Percentiles rank a stretch among this genome's conserved stretches.
These are phyloP conservation scores for Coendou prehensilis DNA, from an alignment of 2,797 vertebrate genomes.

Conservation along the genomic window DNA sequence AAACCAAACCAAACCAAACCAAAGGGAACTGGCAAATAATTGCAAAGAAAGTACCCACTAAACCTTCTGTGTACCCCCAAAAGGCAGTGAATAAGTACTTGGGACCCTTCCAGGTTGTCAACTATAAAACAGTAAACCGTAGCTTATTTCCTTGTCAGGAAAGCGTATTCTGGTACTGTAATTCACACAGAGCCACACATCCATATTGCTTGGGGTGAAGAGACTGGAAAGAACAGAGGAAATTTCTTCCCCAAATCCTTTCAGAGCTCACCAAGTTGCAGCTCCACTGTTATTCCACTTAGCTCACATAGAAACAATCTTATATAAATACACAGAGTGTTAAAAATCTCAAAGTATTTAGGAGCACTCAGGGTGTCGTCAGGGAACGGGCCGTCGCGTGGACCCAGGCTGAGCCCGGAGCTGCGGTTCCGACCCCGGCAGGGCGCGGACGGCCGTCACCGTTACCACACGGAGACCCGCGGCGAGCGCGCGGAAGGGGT, in stretches of 20 bases:
- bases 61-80: neutral
- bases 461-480: no score
- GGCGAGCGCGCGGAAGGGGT: no score
- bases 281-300: conserved; percentile 31
- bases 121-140: conserved; percentile 80
- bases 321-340: conserved; percentile 66
- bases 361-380: neutral
- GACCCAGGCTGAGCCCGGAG: neutral
- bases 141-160: conserved; percentile 55
- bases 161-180: conserved; percentile 72
- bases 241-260: conserved; percentile 48
- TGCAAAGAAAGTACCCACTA: conserved; percentile 66
- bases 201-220: conserved; percentile 74
- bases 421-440: neutral
- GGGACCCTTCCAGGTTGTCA: conserved; percentile 60
- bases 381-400: neutral
- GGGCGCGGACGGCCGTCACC: no score
- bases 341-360: conserved; percentile 60
- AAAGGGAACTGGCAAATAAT: conserved; percentile 69
- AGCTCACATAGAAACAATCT: conserved; percentile 68
- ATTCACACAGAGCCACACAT: conserved; percentile 59
- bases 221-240: conserved; percentile 50
- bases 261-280: conserved; percentile 54
- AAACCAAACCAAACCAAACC: no score
- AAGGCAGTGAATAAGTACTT: conserved; percentile 84